phyloP scores from a whole-genome alignment of 2,113 vertebrate species.

The Apodemus sylvaticus region DNA sequence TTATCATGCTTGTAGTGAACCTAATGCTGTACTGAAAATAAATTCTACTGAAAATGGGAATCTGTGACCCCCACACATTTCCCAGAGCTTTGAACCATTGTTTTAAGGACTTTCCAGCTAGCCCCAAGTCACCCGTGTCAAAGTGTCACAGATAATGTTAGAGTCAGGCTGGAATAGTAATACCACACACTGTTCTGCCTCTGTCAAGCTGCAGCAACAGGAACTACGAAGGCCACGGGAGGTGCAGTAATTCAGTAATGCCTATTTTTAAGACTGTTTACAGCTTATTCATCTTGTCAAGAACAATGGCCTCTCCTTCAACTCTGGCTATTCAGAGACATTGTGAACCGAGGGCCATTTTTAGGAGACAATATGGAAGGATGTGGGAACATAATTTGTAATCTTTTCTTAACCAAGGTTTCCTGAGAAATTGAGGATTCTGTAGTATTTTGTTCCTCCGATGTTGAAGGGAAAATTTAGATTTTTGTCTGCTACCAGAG shows the following conservation, averaged over 20 bases:
- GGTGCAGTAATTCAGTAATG: constrained; percentile 24
- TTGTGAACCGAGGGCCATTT: not conserved
- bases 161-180: not conserved
- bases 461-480: not conserved
- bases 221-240: not conserved
- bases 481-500: not conserved
- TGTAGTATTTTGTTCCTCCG: not conserved
- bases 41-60: not conserved
- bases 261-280: constrained; percentile 53
- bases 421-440: not conserved
- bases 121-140: not conserved
- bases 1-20: not conserved
- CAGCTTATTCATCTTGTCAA: constrained; percentile 13
- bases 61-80: not conserved
- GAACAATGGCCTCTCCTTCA: constrained; percentile 7
- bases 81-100: not conserved
- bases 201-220: not conserved
- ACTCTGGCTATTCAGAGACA: not conserved
- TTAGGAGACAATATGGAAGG: not conserved
- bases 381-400: not conserved
- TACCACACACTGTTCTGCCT: not conserved
- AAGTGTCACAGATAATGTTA: not conserved
- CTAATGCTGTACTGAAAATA: not conserved
- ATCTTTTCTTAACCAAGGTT: not conserved
- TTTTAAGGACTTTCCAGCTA: not conserved